phyloP scores from a whole-genome alignment of 2,888 invertebrate species.

The Hofmannophila pseudospretella region DNA sequence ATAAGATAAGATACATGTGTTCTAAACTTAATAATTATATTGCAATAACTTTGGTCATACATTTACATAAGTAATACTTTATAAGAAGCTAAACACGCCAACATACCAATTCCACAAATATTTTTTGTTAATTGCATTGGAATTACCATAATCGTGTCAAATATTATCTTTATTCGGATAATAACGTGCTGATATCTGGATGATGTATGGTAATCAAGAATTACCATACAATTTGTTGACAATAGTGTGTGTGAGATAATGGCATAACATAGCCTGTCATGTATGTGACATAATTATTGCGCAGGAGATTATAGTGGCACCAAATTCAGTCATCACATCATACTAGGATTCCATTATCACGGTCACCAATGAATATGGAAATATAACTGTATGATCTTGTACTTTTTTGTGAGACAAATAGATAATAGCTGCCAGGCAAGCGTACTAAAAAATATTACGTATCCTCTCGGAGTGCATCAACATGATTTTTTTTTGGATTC shows the following conservation, averaged over 20 bases:
- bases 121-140: neutral
- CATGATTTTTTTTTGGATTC: too few relatives aligned
- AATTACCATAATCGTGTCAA: conserved; percentile 1
- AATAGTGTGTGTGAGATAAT: too few relatives aligned
- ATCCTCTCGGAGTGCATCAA: too few relatives aligned
- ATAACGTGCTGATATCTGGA: neutral
- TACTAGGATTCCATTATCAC: too few relatives aligned
- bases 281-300: neutral
- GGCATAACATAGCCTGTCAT: neutral
- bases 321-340: too few relatives aligned
- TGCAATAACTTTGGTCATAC: neutral
- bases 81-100: neutral
- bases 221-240: neutral
- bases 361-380: too few relatives aligned
- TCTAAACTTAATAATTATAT: neutral
- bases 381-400: too few relatives aligned
- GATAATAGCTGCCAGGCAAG: too few relatives aligned
- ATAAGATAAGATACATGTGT: too few relatives aligned
- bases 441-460: too few relatives aligned
- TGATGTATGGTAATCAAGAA: neutral
- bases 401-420: too few relatives aligned
- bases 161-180: neutral
- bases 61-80: neutral
- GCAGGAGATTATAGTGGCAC: neutral
- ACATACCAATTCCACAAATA: neutral